A percentile compares a stretch with the other conserved stretches of the same genome.
Evolutionary conservation across 2,888 invertebrate species (phyloP).

Genomic region (Tiliacea citrago): DNA sequence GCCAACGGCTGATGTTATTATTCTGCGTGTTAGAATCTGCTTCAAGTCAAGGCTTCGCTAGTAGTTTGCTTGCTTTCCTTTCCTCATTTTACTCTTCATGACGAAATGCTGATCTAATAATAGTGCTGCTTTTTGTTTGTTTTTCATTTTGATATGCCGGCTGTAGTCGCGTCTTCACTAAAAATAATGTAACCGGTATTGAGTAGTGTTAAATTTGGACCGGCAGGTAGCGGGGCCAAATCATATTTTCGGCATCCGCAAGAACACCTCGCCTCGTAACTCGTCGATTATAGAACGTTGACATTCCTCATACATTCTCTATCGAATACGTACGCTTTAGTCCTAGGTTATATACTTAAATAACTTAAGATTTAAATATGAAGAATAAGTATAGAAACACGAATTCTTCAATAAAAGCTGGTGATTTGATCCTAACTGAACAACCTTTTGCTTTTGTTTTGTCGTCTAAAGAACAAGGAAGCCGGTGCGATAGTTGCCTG

Average conservation of each 20-base stretch:
- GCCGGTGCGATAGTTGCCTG: slow-evolving; percentile 95
- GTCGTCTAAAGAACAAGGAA: slow-evolving; percentile 92
- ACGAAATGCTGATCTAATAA: slow-evolving; percentile 70
- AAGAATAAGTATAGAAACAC: slow-evolving; percentile 85
- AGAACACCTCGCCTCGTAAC: slow-evolving; percentile 70
- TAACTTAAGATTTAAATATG: slow-evolving; percentile 74
- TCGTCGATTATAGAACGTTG: slow-evolving; percentile 69
- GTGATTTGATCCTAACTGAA: slow-evolving; percentile 93
- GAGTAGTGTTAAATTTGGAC: slow-evolving; percentile 82
- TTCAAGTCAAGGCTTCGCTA: background rate
- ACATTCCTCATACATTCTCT: slow-evolving; percentile 80
- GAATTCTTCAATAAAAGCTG: slow-evolving; percentile 89
- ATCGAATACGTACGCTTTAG: slow-evolving; percentile 65
- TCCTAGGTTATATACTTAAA: slow-evolving; percentile 52
- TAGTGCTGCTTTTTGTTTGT: slow-evolving; percentile 78
- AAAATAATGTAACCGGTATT: slow-evolving; percentile 87
- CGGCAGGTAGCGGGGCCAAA: slow-evolving; percentile 83
- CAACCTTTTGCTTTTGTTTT: slow-evolving; percentile 94
- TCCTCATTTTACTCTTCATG: slow-evolving; percentile 46
- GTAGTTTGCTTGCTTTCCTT: slow-evolving; percentile 25
- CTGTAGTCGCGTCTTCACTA: slow-evolving; percentile 81
- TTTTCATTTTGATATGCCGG: slow-evolving; percentile 77
- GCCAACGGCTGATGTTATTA: slow-evolving; percentile 27
- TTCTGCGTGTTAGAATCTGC: slow-evolving; percentile 26
- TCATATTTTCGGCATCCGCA: slow-evolving; percentile 80